Percentiles rank a stretch among this genome's conserved stretches.
phyloP scores from a whole-genome alignment of 2,888 invertebrate genomes.

The Andrena dorsata region DNA sequence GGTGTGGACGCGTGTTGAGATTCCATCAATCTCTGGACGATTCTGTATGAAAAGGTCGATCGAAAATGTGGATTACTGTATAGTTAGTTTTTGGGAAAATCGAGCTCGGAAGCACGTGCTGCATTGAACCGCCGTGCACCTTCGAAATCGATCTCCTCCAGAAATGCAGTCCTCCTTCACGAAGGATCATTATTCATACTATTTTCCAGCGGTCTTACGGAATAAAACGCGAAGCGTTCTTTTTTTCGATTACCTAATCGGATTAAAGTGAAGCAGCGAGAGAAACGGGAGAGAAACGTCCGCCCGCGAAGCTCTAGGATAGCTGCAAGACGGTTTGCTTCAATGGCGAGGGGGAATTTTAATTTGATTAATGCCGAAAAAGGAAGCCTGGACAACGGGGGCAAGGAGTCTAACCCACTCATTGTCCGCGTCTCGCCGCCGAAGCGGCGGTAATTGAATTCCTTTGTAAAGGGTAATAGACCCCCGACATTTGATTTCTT shows the following conservation, averaged over 20 bases:
- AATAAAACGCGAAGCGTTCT: too few relatives aligned
- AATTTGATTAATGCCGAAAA: constrained; percentile 50
- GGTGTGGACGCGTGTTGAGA: background rate
- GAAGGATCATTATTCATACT: too few relatives aligned
- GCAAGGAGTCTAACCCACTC: background rate
- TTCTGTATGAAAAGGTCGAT: too few relatives aligned
- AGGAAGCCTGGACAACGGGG: constrained; percentile 2
- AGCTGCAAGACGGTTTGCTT: background rate
- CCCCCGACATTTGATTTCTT: constrained; percentile 24
- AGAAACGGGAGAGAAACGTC: background rate
- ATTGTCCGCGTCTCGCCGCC: constrained; percentile 26
- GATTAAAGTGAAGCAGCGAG: constrained; percentile 6
- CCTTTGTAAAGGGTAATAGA: constrained; percentile 22
- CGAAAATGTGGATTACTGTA: too few relatives aligned
- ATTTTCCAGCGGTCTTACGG: too few relatives aligned
- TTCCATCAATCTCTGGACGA: too few relatives aligned
- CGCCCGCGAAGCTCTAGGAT: background rate
- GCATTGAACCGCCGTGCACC: too few relatives aligned
- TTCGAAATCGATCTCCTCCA: too few relatives aligned
- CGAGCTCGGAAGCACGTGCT: too few relatives aligned
- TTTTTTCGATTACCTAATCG: too few relatives aligned
- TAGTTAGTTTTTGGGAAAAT: too few relatives aligned
- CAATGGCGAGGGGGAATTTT: constrained; percentile 37
- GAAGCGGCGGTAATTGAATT: constrained; percentile 40
- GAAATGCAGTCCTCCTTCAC: too few relatives aligned